Conservation (phyloP, 37 sponge, comb jelly and placozoan genomes). For the Crambe crambe region DNA sequence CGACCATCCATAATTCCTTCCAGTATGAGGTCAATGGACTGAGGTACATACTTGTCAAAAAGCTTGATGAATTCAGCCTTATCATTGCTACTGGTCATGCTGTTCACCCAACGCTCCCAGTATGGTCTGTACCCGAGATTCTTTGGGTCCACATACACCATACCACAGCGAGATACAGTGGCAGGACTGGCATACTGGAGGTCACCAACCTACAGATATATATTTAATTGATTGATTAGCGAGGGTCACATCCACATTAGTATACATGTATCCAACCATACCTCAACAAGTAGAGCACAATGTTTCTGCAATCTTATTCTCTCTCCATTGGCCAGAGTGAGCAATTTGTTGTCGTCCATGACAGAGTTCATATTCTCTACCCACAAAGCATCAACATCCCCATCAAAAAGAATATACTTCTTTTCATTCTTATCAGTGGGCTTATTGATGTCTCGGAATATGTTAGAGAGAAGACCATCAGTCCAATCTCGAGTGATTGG, state of each 20-base stretch:
- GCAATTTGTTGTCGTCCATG: slow-evolving; percentile 99
- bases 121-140: slow-evolving; percentile 94
- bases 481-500: slow-evolving; percentile 99
- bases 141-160: slow-evolving; percentile 99
- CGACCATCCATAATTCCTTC: slow-evolving; percentile 94
- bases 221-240: too few relatives aligned
- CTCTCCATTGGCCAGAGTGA: slow-evolving; percentile 99
- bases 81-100: slow-evolving; percentile 66
- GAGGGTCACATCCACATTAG: too few relatives aligned
- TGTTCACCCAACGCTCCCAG: slow-evolving; percentile 91
- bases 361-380: slow-evolving; percentile 99
- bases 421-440: slow-evolving; percentile 98
- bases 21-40: slow-evolving; percentile 79
- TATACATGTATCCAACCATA: slow-evolving; percentile 15
- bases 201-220: slow-evolving; percentile 76
- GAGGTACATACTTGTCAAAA: slow-evolving; percentile 92
- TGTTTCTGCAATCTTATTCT: slow-evolving; percentile 97
- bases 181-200: slow-evolving; percentile 99
- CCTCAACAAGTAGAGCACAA: slow-evolving; percentile 97
- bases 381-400: slow-evolving; percentile 99
- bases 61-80: slow-evolving; percentile 60
- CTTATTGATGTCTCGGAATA: slow-evolving; percentile 97
- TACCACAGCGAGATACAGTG: slow-evolving; percentile 99
- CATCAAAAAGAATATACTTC: slow-evolving; percentile 93
- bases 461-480: slow-evolving; percentile 98